These are phyloP conservation scores for Rotaria sp. DNA, from an alignment of 2,888 invertebrate species.

Conservation along the genomic window DNA sequence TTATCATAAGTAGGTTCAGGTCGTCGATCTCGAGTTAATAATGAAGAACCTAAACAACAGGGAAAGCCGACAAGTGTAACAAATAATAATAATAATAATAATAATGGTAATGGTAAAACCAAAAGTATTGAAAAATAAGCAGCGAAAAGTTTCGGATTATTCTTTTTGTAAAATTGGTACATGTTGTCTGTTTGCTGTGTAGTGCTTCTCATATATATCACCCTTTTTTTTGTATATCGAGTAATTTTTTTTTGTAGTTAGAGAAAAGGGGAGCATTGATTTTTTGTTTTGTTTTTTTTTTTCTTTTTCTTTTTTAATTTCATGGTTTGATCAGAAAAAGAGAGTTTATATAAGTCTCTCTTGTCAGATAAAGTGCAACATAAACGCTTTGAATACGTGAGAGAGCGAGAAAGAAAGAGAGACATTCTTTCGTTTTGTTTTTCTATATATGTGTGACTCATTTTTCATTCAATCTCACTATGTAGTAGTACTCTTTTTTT, in stretches of 20 bases:
- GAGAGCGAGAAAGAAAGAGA: not conserved
- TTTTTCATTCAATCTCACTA: slow-evolving; percentile 22
- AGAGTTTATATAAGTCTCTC: not conserved
- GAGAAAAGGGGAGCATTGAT: not conserved
- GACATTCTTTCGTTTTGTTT: not conserved
- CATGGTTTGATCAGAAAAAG: not conserved
- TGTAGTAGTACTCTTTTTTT: not conserved
- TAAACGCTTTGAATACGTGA: not conserved
- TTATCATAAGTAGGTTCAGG: not conserved
- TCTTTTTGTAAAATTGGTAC: not conserved
- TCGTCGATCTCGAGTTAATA: not conserved
- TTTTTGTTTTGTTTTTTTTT: not conserved
- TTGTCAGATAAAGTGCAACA: slow-evolving; percentile 24
- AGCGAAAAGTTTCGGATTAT: not conserved
- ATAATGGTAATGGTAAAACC: not conserved
- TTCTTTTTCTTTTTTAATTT: not conserved
- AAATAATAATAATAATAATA: not conserved
- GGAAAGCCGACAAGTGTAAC: not conserved
- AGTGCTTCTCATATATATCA: slow-evolving; percentile 12
- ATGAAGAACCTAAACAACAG: not conserved
- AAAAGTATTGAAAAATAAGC: slow-evolving; percentile 4
- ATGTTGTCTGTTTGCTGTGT: slow-evolving; percentile 6
- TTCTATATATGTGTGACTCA: not conserved
- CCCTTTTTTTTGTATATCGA: not conserved
- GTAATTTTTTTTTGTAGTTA: not conserved